Conservation (phyloP, 2,113 vertebrate genomes). For the Phalacrocorax aristotelis region DNA sequence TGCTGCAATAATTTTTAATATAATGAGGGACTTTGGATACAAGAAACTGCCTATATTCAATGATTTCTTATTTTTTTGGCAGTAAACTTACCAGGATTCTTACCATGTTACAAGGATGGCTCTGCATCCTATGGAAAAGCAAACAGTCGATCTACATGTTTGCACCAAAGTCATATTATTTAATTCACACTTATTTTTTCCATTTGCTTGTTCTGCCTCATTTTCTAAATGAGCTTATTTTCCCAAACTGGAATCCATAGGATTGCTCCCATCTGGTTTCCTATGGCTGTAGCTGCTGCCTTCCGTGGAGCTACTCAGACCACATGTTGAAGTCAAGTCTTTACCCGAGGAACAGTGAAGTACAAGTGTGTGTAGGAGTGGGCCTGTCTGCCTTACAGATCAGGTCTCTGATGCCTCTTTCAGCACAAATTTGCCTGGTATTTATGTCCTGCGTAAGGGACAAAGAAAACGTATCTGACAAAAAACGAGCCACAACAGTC, state of each 20-base stretch:
- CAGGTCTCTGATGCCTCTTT: not conserved
- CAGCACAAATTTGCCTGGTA: not conserved
- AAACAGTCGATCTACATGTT: not conserved
- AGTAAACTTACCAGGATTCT: not conserved
- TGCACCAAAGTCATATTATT: not conserved
- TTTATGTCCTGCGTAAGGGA: not conserved
- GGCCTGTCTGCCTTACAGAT: not conserved
- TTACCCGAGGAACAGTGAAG: no score
- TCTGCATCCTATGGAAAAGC: constrained; percentile 3
- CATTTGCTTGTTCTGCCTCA: not conserved
- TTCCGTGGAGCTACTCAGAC: not conserved
- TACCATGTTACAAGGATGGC: not conserved
- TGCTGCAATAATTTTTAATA: constrained; percentile 16
- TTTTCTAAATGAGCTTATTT: not conserved
- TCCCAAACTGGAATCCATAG: not conserved
- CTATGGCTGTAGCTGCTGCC: not conserved
- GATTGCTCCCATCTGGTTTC: not conserved
- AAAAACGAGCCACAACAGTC: not conserved
- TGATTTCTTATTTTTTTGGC: not conserved
- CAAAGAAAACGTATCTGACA: not conserved
- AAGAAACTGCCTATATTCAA: not conserved
- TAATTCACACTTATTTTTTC: not conserved
- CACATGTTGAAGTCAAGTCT: not conserved
- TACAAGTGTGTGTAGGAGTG: not conserved
- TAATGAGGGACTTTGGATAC: not conserved